phyloP scores from a whole-genome alignment of 2,888 invertebrate genomes.

The Amphipoea lucens region DNA sequence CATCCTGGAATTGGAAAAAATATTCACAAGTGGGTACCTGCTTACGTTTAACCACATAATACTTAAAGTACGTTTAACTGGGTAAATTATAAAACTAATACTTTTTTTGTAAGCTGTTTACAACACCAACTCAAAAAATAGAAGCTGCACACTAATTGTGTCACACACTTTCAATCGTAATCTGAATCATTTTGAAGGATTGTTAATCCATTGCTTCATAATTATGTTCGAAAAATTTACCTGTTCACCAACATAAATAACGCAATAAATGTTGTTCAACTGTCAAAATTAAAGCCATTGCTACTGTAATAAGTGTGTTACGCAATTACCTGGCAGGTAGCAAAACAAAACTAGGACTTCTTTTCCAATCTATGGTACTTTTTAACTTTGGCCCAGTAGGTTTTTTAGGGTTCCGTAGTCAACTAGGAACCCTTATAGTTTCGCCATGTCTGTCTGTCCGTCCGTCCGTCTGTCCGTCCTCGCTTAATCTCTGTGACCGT shows the following conservation, averaged over 20 bases:
- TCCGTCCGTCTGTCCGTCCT: too few relatives aligned
- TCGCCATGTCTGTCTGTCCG: too few relatives aligned
- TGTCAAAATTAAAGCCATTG: not conserved
- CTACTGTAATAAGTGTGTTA: too few relatives aligned
- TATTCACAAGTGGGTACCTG: not conserved
- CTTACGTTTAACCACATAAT: too few relatives aligned
- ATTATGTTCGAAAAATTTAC: not conserved
- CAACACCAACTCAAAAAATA: not conserved
- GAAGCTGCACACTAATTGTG: not conserved
- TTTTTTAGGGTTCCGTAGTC: too few relatives aligned
- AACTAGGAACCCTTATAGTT: too few relatives aligned
- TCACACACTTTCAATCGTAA: not conserved
- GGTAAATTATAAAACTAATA: not conserved
- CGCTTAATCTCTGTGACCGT: too few relatives aligned
- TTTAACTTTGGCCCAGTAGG: not conserved
- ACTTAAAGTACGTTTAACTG: too few relatives aligned
- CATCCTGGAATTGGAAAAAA: conserved; percentile 85
- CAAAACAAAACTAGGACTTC: not conserved
- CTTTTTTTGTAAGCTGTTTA: not conserved
- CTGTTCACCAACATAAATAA: not conserved
- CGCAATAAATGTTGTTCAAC: not conserved
- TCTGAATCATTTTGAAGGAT: not conserved
- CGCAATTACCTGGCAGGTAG: too few relatives aligned
- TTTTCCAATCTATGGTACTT: not conserved
- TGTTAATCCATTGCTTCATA: not conserved